Evolutionary conservation across 2,888 invertebrate genomes (phyloP).

Genomic region (Diarsia mendica): DNA sequence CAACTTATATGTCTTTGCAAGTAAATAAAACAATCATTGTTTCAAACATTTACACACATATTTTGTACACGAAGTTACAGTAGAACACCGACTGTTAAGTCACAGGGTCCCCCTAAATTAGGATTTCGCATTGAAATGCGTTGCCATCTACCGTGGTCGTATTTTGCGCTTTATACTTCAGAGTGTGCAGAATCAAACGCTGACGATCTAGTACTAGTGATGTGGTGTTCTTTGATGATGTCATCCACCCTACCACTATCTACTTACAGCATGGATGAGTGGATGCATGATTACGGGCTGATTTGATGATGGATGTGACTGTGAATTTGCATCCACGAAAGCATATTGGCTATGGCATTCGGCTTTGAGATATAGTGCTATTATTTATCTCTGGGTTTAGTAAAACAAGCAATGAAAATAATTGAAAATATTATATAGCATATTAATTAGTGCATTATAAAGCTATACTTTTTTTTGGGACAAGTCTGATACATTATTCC

Average conservation of each 20-base stretch:
- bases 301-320: background rate
- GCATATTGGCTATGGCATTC: background rate
- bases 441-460: no score
- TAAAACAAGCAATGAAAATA: background rate
- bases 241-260: conserved; percentile 5
- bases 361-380: background rate
- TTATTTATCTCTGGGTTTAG: background rate
- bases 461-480: no score
- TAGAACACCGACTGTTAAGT: no score
- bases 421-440: no score
- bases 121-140: no score
- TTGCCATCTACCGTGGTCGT: background rate
- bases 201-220: background rate
- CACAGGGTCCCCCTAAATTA: no score
- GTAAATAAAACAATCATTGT: no score
- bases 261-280: background rate
- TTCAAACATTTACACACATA: no score
- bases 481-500: no score
- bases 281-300: no score
- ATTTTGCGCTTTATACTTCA: background rate
- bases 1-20: no score
- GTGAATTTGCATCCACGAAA: background rate
- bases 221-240: conserved; percentile 25
- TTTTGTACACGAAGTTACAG: no score
- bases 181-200: background rate